Percentiles rank a stretch among this genome's conserved stretches.
Conservation (phyloP, 2,113 vertebrate genomes). For the Fregetta grallaria region DNA sequence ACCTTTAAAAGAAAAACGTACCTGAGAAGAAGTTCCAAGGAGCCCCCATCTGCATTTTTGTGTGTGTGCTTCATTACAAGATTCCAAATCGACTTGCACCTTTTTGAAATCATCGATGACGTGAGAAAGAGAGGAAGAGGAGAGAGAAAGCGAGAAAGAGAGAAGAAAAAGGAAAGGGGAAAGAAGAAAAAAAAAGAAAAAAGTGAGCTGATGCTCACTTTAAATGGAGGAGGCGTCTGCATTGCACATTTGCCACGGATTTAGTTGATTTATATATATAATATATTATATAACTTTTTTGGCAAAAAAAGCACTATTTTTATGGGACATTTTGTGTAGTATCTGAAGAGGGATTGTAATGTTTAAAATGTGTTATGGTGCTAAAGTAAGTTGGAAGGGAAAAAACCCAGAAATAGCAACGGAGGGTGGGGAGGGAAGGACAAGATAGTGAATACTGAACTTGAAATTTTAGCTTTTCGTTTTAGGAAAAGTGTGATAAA, state of each 20-base stretch:
- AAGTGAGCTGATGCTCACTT: slow-evolving; percentile 73
- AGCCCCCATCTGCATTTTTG: slow-evolving; percentile 64
- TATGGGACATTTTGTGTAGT: slow-evolving; percentile 77
- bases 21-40: slow-evolving; percentile 53
- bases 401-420: slow-evolving; percentile 69
- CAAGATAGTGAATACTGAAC: slow-evolving; percentile 74
- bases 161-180: slow-evolving; percentile 44
- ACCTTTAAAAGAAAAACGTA: slow-evolving; percentile 58
- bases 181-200: slow-evolving; percentile 20
- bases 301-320: slow-evolving; percentile 78
- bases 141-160: slow-evolving; percentile 27
- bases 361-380: slow-evolving; percentile 77
- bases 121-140: slow-evolving; percentile 59
- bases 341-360: slow-evolving; percentile 74
- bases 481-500: slow-evolving; percentile 79
- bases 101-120: slow-evolving; percentile 67
- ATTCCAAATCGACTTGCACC: slow-evolving; percentile 79
- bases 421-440: slow-evolving; percentile 68
- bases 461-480: slow-evolving; percentile 79
- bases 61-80: slow-evolving; percentile 70
- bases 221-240: slow-evolving; percentile 73
- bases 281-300: slow-evolving; percentile 78
- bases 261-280: slow-evolving; percentile 78
- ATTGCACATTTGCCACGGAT: slow-evolving; percentile 79
- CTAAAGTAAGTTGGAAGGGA: slow-evolving; percentile 74